Conservation (phyloP, 2,797 vertebrate genomes). For the Lagodon rhomboides region DNA sequence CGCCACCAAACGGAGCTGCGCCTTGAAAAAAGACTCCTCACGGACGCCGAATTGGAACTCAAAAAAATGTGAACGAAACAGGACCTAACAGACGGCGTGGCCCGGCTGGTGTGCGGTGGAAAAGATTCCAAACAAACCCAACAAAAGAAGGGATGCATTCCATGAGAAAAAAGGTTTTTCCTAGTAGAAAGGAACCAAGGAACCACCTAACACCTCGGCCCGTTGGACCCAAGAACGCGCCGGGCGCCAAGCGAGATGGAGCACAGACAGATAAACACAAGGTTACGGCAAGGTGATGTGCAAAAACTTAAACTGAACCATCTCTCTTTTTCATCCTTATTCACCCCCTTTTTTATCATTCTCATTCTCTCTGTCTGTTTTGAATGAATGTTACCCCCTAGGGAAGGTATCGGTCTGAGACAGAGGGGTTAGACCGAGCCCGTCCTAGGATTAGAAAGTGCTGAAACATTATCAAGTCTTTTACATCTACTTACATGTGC, state of each 20-base stretch:
- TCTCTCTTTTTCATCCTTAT: slow-evolving; percentile 64
- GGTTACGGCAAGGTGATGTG: slow-evolving; percentile 79
- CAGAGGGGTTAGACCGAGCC: slow-evolving; percentile 74
- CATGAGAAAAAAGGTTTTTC: slow-evolving; percentile 86
- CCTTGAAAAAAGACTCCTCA: slow-evolving; percentile 2
- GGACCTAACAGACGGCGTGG: slow-evolving; percentile 37
- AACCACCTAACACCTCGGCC: slow-evolving; percentile 80
- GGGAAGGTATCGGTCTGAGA: slow-evolving; percentile 70
- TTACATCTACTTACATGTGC: slow-evolving; percentile 87
- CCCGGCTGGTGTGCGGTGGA: slow-evolving; percentile 32
- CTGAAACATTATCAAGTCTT: slow-evolving; percentile 89
- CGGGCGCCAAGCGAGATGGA: slow-evolving; percentile 79
- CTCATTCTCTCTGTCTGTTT: slow-evolving; percentile 75
- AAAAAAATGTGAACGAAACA: slow-evolving; percentile 39
- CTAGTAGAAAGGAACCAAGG: slow-evolving; percentile 76
- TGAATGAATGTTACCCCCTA: slow-evolving; percentile 82
- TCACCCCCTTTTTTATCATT: slow-evolving; percentile 46
- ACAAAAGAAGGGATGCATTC: slow-evolving; percentile 87
- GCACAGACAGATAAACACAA: slow-evolving; percentile 75
- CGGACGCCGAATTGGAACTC: slow-evolving; percentile 38
- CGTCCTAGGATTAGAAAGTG: slow-evolving; percentile 86
- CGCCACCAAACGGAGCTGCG: slow-evolving; percentile 50
- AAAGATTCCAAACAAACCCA: slow-evolving; percentile 64
- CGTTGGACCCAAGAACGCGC: slow-evolving; percentile 87
- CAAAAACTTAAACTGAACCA: slow-evolving; percentile 78